Percentiles rank a stretch among this genome's conserved stretches.
Evolutionary conservation across 2,888 invertebrate species (phyloP).

Genomic region (Dyspetes luteomarginatus): DNA sequence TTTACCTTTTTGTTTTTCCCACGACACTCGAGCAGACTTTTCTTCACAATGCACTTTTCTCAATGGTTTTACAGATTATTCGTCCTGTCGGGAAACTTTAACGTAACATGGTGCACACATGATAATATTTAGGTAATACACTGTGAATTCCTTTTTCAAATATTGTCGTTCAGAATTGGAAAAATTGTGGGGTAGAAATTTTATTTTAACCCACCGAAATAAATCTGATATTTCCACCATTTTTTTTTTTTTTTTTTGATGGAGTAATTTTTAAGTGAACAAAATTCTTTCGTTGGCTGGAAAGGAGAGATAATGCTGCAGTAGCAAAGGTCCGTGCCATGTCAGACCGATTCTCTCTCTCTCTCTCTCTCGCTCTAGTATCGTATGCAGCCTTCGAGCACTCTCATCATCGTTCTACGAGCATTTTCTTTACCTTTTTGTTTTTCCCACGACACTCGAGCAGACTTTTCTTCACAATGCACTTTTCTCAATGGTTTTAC

Average conservation of each 20-base stretch:
- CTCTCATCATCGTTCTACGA: conserved; percentile 20
- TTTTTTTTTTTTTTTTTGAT: no score
- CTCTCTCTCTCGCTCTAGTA: not conserved
- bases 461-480: conserved; percentile 13
- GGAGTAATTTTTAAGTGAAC: no score
- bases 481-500: conserved; percentile 15
- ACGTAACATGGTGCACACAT: conserved; percentile 17
- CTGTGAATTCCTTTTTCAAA: conserved; percentile 3
- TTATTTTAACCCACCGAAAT: no score
- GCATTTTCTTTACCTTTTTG: conserved; percentile 7
- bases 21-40: not conserved
- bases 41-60: conserved; percentile 20
- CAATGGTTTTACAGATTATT: conserved; percentile 6
- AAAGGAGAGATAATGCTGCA: conserved; percentile 3
- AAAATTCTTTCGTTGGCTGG: no score
- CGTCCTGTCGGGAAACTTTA: not conserved
- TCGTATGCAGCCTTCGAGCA: not conserved
- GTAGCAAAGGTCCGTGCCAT: conserved; percentile 26
- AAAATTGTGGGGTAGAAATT: no score
- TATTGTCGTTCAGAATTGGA: no score
- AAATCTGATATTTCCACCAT: no score
- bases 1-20: conserved; percentile 1
- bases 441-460: not conserved
- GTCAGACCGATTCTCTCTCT: conserved; percentile 21
- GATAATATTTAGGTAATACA: conserved; percentile 2